A percentile compares a stretch with the other conserved stretches of the same genome.
Evolutionary conservation across 2,113 vertebrate species (phyloP).

Genomic region (Dicaeum eximium): DNA sequence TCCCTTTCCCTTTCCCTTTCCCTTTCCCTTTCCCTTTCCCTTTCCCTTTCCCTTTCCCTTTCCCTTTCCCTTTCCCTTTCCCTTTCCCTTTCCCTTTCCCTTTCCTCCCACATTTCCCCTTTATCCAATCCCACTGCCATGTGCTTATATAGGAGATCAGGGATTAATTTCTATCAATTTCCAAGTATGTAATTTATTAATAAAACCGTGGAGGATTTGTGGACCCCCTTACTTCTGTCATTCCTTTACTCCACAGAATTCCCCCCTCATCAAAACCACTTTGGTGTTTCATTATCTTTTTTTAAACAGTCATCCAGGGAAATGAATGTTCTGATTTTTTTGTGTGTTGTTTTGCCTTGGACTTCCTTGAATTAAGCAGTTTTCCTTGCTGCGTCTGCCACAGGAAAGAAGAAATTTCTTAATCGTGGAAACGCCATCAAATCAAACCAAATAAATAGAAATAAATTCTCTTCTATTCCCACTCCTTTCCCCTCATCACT

Average conservation of each 20-base stretch:
- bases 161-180: background rate
- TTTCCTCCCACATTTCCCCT: background rate
- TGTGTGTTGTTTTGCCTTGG: background rate
- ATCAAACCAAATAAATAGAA: background rate
- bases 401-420: background rate
- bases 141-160: background rate
- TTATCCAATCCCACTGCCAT: background rate
- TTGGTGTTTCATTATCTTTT: background rate
- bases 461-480: background rate
- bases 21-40: too few species aligned
- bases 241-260: background rate
- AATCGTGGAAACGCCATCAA: background rate
- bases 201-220: background rate
- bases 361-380: background rate
- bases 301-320: background rate
- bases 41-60: too few species aligned
- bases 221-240: background rate
- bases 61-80: too few species aligned
- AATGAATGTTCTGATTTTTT: background rate
- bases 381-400: background rate
- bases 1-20: too few species aligned
- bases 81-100: too few species aligned
- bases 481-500: background rate
- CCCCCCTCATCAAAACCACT: background rate
- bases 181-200: background rate